Evolutionary conservation across 2,797 vertebrate genomes (phyloP), one percentile per base, ranked within the genome.

Genomic region (Epinephelus awoara): DNA sequence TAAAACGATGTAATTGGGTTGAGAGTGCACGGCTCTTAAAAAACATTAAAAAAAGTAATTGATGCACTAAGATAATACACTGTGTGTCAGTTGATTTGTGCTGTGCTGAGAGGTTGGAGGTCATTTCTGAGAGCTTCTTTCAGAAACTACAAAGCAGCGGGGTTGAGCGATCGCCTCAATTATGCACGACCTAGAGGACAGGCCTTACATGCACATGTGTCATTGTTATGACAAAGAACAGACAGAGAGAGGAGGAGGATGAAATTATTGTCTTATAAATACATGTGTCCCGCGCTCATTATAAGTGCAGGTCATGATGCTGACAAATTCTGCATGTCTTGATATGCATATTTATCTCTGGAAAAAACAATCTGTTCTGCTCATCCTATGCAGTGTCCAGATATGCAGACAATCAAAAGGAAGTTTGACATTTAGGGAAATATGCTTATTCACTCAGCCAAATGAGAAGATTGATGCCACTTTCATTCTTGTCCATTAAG

Each of bases 41-140:
- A 71, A 72, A 49, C 70, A 80, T 74, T 67, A 88, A 85, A 69
- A 86, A 85, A 84, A 4, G 18, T 69, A 75, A 86, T 71, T 61
- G 77, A 84, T 87, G 83, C 44, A 29, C 50, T 47, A 56, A n/a
- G 66, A 63, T 68, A 51, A 82, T 72, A 61, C n/a, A 27, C 19
- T 34, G 14, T 67, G 59, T 29, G 46, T 10, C 14, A 10, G 57
- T 42, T 73, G 47, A 80, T 79, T 67, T 81, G 38, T 72, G 61
- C 69, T 14, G 18, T 2, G 54, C 57, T 12, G 1, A 49, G 76
- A 79, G 68, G 58, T 79, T 34, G 21, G 57, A 77, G 67, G 71
- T 85, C 38, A 67, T 55, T 46, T 47, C 6, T 64, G 27, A 72
- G 44, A 68, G 68, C 56, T 61, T 65, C 23, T 40, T 59, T 25